These are phyloP conservation scores for Ectemnius continuus DNA, from an alignment of 2,888 invertebrate genomes.

Conservation along the genomic window DNA sequence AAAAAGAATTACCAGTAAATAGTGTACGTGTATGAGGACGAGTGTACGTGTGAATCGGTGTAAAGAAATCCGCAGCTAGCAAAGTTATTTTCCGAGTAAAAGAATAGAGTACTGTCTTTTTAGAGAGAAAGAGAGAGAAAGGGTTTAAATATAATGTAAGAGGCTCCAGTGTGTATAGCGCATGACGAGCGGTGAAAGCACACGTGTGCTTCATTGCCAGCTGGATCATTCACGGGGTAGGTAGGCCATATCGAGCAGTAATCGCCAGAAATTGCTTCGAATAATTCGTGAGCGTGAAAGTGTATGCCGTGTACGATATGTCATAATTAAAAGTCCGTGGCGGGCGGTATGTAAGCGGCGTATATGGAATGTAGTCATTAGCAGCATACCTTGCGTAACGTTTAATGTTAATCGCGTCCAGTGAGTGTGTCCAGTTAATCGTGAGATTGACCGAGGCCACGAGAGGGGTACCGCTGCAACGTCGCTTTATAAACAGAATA, in stretches of 20 bases:
- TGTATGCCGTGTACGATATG: slow-evolving; percentile 12
- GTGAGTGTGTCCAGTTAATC: slow-evolving; percentile 43
- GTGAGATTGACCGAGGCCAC: slow-evolving; percentile 33
- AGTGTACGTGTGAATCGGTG: not conserved
- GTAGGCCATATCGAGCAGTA: too few species aligned
- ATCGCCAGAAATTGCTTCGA: too few species aligned
- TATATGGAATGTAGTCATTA: slow-evolving; percentile 19
- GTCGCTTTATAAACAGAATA: too few species aligned
- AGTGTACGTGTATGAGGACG: not conserved
- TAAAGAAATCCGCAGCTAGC: too few species aligned
- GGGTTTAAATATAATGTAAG: not conserved
- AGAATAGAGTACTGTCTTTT: not conserved
- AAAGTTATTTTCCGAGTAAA: not conserved
- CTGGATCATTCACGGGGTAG: too few species aligned
- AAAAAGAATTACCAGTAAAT: slow-evolving; percentile 3
- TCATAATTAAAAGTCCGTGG: slow-evolving; percentile 1
- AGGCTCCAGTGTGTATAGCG: not conserved
- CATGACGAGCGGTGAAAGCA: not conserved
- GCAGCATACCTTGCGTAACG: slow-evolving; percentile 41
- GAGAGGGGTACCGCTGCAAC: not conserved
- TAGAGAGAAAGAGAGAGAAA: too few species aligned
- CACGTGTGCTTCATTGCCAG: not conserved
- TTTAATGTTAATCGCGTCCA: slow-evolving; percentile 48
- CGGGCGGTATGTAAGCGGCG: slow-evolving; percentile 14
- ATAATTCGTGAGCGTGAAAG: not conserved